phyloP scores from a whole-genome alignment of 2,797 vertebrate genomes.

The Clarias pachynema region DNA sequence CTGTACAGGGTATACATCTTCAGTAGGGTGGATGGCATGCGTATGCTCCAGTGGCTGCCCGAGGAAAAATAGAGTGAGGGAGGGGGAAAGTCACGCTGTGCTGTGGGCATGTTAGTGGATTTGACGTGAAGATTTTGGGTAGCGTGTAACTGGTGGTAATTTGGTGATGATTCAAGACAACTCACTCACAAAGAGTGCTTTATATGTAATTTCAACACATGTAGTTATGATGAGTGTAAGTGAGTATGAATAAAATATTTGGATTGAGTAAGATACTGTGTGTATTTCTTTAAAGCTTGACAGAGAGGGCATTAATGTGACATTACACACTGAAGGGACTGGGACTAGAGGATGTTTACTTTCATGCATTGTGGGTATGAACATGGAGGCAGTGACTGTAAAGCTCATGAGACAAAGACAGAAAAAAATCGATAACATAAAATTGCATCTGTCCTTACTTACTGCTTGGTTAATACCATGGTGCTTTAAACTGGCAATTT shows the following conservation, averaged over 20 bases:
- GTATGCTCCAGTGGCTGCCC: conserved; percentile 32
- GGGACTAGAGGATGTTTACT: neutral
- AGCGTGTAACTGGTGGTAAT: conserved; percentile 17
- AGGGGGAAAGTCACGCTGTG: conserved; percentile 21
- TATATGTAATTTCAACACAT: neutral
- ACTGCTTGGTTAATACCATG: neutral
- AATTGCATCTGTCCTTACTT: neutral
- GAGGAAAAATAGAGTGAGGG: conserved; percentile 12
- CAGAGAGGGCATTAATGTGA: neutral
- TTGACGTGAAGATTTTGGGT: conserved; percentile 12
- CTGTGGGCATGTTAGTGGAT: neutral
- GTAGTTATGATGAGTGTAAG: neutral
- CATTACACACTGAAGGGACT: neutral
- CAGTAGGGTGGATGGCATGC: conserved; percentile 12
- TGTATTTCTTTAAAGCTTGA: neutral
- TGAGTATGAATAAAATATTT: neutral
- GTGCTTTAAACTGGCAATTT: neutral
- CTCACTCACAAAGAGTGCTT: neutral
- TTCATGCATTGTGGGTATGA: neutral
- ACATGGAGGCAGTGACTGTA: neutral
- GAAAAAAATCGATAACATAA: neutral
- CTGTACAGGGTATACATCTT: conserved; percentile 44
- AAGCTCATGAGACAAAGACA: neutral
- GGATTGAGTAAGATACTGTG: neutral
- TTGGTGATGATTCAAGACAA: conserved; percentile 23